Percentiles rank a stretch among this genome's conserved stretches.
Evolutionary conservation across 2,113 vertebrate species (phyloP).

Genomic region (Lonchura striata): DNA sequence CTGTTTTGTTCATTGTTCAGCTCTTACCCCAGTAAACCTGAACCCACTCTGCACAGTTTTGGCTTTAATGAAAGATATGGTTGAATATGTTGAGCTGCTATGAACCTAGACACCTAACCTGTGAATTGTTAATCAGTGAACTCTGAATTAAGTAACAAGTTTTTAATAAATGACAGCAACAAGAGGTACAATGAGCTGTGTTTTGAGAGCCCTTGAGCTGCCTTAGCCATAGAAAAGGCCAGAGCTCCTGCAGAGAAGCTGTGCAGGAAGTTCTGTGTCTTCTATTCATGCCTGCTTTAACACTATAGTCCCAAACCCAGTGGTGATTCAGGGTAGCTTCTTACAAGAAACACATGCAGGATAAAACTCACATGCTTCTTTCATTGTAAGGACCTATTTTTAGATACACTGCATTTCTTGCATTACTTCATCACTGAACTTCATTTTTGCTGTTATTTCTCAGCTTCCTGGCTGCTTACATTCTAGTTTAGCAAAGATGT

Average conservation of each 20-base stretch:
- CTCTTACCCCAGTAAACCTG: background rate
- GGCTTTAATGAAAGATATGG: background rate
- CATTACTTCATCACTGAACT: background rate
- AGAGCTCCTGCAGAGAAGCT: background rate
- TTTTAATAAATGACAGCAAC: background rate
- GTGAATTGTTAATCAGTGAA: background rate
- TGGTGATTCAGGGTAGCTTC: background rate
- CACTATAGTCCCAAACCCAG: background rate
- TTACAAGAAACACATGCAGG: background rate
- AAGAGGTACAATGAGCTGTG: background rate
- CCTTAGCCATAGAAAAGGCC: background rate
- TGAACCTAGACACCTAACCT: background rate
- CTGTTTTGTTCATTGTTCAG: background rate
- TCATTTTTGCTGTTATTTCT: background rate
- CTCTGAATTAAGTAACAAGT: background rate
- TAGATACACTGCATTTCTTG: background rate
- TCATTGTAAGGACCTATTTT: background rate
- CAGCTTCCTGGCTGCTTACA: background rate
- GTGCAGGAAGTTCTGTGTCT: background rate
- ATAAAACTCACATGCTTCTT: background rate
- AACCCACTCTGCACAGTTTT: background rate
- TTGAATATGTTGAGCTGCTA: background rate
- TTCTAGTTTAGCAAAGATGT: background rate
- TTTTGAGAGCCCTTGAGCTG: background rate
- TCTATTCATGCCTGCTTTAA: background rate